Base-by-base conservation (phyloP, 2,797 vertebrate genomes). In the Pseudomugil gertrudae region DNA sequence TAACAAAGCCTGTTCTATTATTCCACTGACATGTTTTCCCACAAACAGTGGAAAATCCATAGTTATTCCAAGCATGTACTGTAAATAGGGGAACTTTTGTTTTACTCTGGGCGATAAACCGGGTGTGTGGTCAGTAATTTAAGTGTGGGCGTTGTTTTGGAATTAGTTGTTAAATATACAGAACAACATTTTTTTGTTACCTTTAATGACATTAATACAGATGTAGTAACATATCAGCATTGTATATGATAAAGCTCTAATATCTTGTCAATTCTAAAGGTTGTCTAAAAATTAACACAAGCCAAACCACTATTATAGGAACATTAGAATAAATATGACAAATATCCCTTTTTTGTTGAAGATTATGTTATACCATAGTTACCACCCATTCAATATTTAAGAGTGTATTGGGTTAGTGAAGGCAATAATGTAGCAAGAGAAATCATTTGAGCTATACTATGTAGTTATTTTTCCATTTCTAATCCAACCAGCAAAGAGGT, bases 41-140 rank as follows among this genome's bases (percentile, higher is more conserved):
- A 79, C 84, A 83, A 91, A 91, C 90, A 87, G 86, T 89, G 90
- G 90, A 91, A 92, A 89, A 78, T 76, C 58, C 65, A 68, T 55
- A 71, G 78, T 87, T 87, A 87, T 89, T 89, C 80, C 75, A 32
- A 11, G 9, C 0, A 57, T 69, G 87, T 88, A 90, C 91, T 90
- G 90, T 91, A 93, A 91, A 93, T 90, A 91, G 24, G 83, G 84
- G 81, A 86, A 79, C 51, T 62, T 70, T 85, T n/a, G n/a, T 84
- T 60, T 70, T 62, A 80, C 64, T 71, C 69, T 50, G 59, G 72
- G 45, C 81, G 72, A 86, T 68, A 72, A 78, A 87, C 74, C 66
- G 53, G 62, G 23, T 66, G 47, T 51, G 59, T 11, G 33, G 61
- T 78, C 69, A 66, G 48, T 79, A 70, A 84, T 86, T 84, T 74